Base-by-base conservation (phyloP, 1,140 invertebrate species). In the Macrocentrus cingulum region DNA sequence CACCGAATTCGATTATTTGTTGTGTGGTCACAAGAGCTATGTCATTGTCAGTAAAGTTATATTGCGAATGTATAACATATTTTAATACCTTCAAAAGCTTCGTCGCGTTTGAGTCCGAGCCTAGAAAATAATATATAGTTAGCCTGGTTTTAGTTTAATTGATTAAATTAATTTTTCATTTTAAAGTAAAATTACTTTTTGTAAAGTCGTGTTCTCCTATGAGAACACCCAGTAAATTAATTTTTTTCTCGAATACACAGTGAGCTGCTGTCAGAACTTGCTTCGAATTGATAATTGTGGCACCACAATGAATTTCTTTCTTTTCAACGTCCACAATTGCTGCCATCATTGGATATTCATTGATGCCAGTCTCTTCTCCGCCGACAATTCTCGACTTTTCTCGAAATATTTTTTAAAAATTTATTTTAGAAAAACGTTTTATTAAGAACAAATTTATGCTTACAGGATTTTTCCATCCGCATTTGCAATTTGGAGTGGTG, bases 221-320 rank as follows among this genome's bases (percentile, higher is more conserved):
- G 0, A 87, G 60, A 1, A 87, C 66, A 0, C 65, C 81, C 0
- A 82, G 19, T 1, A 4, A 15, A 9, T 68, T 22, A 1, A 20
- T 15, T 0, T 64, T 0, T 0, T 25, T 1, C 54, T 63, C 64
- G 0, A 6, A 1, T 2, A 85, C 2, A 64, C 88, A 91, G 66
- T 91, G 88, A 1, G 86, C 88, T 0, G 90, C 89, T 0, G 88
- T 86, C 1, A 91, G 2, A 1, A 88, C 80, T 70, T 86, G 86
- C 16, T 68, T 71, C 0, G 70, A 52, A n/a, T 81, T 77, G 29
- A 91, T 83, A 52, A 92, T 84, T 1, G 83, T 82, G 0, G 75
- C 84, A 0, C 89, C 90, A 65, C 89, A 91, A 60, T 81, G 83
- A 0, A 86, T 59, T 0, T 60, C 19, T 2, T 37, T 45, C 1